Evolutionary conservation across 1,140 invertebrate genomes (phyloP).

Genomic region (Drosophila varians): DNA sequence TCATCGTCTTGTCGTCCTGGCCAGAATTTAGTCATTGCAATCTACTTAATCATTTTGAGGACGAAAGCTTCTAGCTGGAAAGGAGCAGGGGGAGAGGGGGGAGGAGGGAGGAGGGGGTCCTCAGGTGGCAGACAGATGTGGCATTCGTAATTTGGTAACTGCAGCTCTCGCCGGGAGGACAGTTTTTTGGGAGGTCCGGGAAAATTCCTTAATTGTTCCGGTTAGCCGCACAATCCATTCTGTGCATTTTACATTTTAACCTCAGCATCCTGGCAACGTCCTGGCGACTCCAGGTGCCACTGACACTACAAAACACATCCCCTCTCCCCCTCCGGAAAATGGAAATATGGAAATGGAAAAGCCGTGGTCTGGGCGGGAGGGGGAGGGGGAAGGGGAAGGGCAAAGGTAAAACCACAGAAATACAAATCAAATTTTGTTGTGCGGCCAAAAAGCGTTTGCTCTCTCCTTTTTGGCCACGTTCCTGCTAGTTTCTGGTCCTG

Average conservation of each 20-base stretch:
- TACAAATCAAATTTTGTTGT: constrained; percentile 82
- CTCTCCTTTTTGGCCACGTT: not conserved
- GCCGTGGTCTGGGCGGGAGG: too few species aligned
- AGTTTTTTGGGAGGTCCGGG: constrained; percentile 27
- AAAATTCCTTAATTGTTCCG: constrained; percentile 81
- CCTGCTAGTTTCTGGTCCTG: not conserved
- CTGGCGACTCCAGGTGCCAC: constrained; percentile 72
- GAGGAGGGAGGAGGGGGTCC: not conserved
- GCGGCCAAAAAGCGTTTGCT: constrained; percentile 74
- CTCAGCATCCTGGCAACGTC: constrained; percentile 65
- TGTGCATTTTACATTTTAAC: constrained; percentile 82
- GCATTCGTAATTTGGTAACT: constrained; percentile 73
- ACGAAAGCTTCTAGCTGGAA: not conserved
- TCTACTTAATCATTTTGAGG: constrained; percentile 75
- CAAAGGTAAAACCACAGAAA: constrained; percentile 80
- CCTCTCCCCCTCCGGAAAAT: too few species aligned
- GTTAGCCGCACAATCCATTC: constrained; percentile 82
- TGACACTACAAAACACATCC: constrained; percentile 35
- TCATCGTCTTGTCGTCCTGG: constrained; percentile 65
- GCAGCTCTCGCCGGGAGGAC: constrained; percentile 12
- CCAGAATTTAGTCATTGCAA: constrained; percentile 78
- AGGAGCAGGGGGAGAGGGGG: not conserved
- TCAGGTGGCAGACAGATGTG: constrained; percentile 34
- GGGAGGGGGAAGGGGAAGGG: constrained; percentile 31
- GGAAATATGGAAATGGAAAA: not conserved